These are phyloP conservation scores for Callimorpha dominula DNA, from an alignment of 2,888 invertebrate species.

Conservation along the genomic window DNA sequence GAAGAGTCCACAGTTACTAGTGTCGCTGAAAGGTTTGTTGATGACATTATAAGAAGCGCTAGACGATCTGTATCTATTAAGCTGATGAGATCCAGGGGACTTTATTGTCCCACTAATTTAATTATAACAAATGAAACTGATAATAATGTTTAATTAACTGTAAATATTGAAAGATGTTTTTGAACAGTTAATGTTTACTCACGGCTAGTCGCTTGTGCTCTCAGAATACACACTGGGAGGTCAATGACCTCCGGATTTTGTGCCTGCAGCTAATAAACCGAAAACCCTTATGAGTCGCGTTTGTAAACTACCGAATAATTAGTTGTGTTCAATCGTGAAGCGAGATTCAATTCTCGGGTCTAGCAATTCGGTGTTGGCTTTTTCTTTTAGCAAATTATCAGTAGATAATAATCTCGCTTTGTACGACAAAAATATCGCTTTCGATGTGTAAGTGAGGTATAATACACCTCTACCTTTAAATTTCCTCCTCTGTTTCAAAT, in stretches of 20 bases:
- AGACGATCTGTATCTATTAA: slow-evolving; percentile 12
- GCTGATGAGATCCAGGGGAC: slow-evolving; percentile 26
- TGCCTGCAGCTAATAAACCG: background rate
- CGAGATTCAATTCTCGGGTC: too few species aligned
- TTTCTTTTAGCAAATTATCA: too few species aligned
- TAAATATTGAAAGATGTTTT: background rate
- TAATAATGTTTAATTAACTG: background rate
- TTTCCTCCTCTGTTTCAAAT: too few species aligned
- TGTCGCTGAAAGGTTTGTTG: slow-evolving; percentile 53
- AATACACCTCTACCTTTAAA: too few species aligned
- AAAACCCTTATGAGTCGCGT: too few species aligned
- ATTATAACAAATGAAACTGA: background rate
- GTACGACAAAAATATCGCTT: too few species aligned
- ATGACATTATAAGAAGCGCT: slow-evolving; percentile 1
- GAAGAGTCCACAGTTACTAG: slow-evolving; percentile 52
- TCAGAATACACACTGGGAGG: background rate
- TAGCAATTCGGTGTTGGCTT: too few species aligned
- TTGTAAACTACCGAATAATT: too few species aligned
- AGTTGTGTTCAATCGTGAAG: too few species aligned
- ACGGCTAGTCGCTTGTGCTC: background rate
- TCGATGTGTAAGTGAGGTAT: too few species aligned
- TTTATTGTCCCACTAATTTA: background rate
- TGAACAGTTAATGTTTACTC: background rate
- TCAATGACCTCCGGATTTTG: background rate
- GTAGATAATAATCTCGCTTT: too few species aligned